Percentiles rank a stretch among this genome's conserved stretches.
Conservation (phyloP, 1,140 invertebrate species). For the Psix sp. region DNA sequence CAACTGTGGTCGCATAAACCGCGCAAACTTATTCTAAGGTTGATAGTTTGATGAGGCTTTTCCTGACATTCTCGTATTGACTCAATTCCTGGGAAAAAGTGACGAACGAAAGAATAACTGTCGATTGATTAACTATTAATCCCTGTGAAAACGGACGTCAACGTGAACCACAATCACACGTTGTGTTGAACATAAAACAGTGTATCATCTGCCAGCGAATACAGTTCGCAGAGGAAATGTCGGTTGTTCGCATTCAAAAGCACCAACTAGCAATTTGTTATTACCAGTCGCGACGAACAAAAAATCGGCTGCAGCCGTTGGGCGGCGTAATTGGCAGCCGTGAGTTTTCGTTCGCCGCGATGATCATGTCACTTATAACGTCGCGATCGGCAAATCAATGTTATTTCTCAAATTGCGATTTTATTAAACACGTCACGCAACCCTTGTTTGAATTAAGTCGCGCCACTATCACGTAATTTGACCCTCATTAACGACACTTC, state of each 20-base stretch:
- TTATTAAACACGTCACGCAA: slow-evolving; percentile 24
- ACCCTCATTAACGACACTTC: slow-evolving; percentile 5
- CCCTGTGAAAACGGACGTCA: too few species aligned
- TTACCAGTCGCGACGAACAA: slow-evolving; percentile 31
- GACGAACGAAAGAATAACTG: too few species aligned
- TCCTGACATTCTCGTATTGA: too few species aligned
- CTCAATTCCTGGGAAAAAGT: too few species aligned
- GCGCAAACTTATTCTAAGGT: too few species aligned
- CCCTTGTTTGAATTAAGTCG: slow-evolving; percentile 10
- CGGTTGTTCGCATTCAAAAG: slow-evolving; percentile 27
- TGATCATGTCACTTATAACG: slow-evolving; percentile 34
- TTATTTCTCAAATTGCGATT: slow-evolving; percentile 32
- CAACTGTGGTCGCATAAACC: too few species aligned
- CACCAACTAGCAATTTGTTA: slow-evolving; percentile 51
- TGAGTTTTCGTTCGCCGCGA: slow-evolving; percentile 13
- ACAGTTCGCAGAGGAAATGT: too few species aligned
- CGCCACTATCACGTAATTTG: slow-evolving; percentile 16
- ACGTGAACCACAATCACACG: too few species aligned
- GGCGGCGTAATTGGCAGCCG: slow-evolving; percentile 35
- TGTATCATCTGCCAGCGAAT: too few species aligned
- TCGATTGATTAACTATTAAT: too few species aligned
- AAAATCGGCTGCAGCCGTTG: slow-evolving; percentile 29
- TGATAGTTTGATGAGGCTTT: too few species aligned
- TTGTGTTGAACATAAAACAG: too few species aligned
- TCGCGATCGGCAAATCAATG: slow-evolving; percentile 35